Evolutionary conservation across 2,113 vertebrate species (phyloP).

Genomic region (Manacus vitellinus): DNA sequence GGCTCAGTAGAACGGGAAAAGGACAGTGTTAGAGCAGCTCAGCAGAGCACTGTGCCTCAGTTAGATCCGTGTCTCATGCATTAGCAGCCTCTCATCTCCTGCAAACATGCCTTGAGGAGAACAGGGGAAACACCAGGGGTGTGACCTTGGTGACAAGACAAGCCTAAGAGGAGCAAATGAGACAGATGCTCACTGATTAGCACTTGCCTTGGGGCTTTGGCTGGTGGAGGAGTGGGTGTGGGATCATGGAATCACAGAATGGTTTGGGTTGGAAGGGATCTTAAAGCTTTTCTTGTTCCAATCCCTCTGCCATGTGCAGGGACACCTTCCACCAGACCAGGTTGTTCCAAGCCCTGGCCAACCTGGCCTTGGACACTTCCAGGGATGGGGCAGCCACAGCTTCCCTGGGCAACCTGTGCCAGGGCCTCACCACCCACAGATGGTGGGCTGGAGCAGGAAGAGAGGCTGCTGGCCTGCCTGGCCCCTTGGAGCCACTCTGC

Average conservation of each 20-base stretch:
- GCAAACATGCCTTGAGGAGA: background rate
- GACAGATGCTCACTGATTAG: background rate
- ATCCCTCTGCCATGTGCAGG: background rate
- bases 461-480: background rate
- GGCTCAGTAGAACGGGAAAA: background rate
- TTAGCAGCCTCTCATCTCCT: background rate
- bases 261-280: background rate
- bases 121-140: background rate
- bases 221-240: background rate
- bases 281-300: background rate
- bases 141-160: conserved; percentile 5
- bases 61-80: background rate
- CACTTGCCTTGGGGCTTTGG: background rate
- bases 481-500: background rate
- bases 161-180: background rate
- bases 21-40: background rate
- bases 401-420: background rate
- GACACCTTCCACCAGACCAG: background rate
- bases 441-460: background rate
- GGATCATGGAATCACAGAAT: background rate
- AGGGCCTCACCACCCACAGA: background rate
- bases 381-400: background rate
- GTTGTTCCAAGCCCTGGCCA: background rate
- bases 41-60: background rate
- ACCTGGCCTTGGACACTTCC: background rate